Percentiles rank a stretch among this genome's conserved stretches.
Evolutionary conservation across 1,140 invertebrate species (phyloP).

Genomic region (Rhynchophorus ferrugineus): DNA sequence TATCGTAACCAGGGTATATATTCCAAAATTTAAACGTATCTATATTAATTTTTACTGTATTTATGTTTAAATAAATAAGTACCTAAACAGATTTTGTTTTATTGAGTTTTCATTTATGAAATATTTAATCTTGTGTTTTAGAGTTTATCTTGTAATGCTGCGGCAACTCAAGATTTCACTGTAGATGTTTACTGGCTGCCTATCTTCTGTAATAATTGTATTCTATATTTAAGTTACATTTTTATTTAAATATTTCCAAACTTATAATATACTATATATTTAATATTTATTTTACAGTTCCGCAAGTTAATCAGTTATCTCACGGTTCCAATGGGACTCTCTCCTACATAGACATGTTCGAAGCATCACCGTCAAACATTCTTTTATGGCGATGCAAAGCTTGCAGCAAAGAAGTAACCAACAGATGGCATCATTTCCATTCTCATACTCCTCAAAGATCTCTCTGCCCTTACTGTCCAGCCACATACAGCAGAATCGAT

Average conservation of each 20-base stretch:
- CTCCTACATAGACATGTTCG: constrained; percentile 75
- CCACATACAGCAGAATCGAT: constrained; percentile 78
- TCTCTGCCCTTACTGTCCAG: constrained; percentile 73
- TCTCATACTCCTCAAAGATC: constrained; percentile 71
- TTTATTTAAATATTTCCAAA: not conserved
- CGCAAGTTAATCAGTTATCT: not conserved
- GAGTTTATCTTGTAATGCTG: no score
- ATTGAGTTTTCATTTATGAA: not conserved
- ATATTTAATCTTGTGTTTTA: no score
- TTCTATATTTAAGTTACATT: not conserved
- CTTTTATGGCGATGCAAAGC: constrained; percentile 68
- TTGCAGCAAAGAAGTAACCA: constrained; percentile 77
- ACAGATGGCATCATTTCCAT: constrained; percentile 80
- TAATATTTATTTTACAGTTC: constrained; percentile 6
- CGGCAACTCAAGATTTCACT: no score
- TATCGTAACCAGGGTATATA: constrained; percentile 35
- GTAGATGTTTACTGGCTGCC: not conserved
- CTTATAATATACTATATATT: constrained; percentile 22
- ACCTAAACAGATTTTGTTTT: not conserved
- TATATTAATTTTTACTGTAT: constrained; percentile 21
- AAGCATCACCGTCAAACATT: constrained; percentile 56
- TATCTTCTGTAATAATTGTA: no score
- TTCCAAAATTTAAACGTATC: constrained; percentile 20
- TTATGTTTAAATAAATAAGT: constrained; percentile 21
- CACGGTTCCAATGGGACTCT: constrained; percentile 34